Evolutionary conservation across 2,888 invertebrate species (phyloP).

Genomic region (Brachynemurus nebulosus): DNA sequence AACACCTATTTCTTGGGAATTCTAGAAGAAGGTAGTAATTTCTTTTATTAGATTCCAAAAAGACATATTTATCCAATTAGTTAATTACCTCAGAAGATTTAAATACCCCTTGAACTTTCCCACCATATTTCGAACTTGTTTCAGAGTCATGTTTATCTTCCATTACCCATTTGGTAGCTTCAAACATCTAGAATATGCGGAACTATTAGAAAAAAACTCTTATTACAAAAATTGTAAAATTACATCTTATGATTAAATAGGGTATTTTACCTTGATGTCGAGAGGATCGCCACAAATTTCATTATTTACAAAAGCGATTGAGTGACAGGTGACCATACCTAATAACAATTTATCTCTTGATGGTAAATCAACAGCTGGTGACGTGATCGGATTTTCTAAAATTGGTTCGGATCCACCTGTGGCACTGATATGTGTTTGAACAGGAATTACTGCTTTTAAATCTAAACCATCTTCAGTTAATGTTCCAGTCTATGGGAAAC

Average conservation of each 20-base stretch:
- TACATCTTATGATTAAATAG: no score
- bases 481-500: conserved; percentile 93
- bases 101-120: neutral
- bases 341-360: conserved; percentile 27
- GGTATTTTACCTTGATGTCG: conserved; percentile 71
- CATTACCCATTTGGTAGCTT: conserved; percentile 80
- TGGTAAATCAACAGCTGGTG: conserved; percentile 7
- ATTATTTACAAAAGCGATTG: conserved; percentile 78
- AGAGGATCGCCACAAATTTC: conserved; percentile 86
- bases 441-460: conserved; percentile 81
- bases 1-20: conserved; percentile 59
- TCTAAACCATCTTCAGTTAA: conserved; percentile 92
- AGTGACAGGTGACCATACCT: conserved; percentile 88
- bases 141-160: conserved; percentile 50
- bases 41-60: neutral
- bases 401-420: conserved; percentile 19
- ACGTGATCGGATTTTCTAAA: conserved; percentile 25
- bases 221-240: neutral
- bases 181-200: conserved; percentile 62
- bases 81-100: neutral
- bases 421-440: conserved; percentile 23
- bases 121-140: neutral
- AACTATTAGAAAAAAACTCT: neutral
- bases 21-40: conserved; percentile 22
- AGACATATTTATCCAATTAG: neutral